Evolutionary conservation across 2,797 vertebrate genomes (phyloP).

Genomic region (Microchirus variegatus): DNA sequence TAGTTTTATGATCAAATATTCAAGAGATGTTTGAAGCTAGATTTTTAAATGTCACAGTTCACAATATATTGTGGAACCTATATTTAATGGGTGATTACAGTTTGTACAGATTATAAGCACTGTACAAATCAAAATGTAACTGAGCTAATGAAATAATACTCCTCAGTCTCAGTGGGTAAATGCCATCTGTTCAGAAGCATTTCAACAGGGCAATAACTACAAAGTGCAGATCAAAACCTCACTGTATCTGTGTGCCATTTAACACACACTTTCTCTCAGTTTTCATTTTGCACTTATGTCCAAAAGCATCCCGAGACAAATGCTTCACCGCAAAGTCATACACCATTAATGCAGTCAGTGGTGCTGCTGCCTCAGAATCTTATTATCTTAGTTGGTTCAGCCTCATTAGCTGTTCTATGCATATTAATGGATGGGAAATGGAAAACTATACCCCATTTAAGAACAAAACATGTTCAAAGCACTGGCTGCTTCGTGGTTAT

Average conservation of each 20-base stretch:
- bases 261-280: constrained; percentile 50
- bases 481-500: constrained; percentile 72
- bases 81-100: constrained; percentile 32
- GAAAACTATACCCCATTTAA: constrained; percentile 82
- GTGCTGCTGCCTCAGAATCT: constrained; percentile 78
- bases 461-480: constrained; percentile 79
- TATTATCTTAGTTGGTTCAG: constrained; percentile 86
- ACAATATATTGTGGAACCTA: neutral
- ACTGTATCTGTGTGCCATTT: constrained; percentile 45
- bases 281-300: constrained; percentile 61
- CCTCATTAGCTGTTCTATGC: constrained; percentile 85
- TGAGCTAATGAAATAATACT: constrained; percentile 50
- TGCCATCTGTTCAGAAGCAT: constrained; percentile 26
- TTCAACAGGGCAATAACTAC: constrained; percentile 49
- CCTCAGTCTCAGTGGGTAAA: constrained; percentile 49
- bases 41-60: constrained; percentile 6
- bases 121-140: constrained; percentile 32
- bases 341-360: constrained; percentile 77
- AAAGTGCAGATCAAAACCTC: constrained; percentile 62
- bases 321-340: constrained; percentile 76
- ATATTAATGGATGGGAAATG: constrained; percentile 85
- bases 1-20: neutral
- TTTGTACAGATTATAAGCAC: constrained; percentile 35
- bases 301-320: constrained; percentile 75
- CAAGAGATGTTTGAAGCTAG: neutral